These are phyloP conservation scores for Malurus melanocephalus DNA, from an alignment of 2,113 vertebrate species.

Conservation along the genomic window DNA sequence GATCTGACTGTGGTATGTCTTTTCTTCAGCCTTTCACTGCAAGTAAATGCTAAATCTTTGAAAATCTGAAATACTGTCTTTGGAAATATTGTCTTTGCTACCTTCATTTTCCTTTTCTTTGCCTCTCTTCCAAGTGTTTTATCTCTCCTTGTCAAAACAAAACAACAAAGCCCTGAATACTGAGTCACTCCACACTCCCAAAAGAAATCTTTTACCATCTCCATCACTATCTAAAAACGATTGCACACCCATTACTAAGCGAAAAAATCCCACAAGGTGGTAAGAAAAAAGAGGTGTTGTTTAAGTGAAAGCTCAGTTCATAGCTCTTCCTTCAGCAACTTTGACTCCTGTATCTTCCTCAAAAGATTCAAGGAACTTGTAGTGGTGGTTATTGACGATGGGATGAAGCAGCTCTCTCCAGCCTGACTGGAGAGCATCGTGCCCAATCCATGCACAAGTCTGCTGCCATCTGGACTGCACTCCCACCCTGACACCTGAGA, in stretches of 20 bases:
- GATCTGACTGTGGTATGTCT: not conserved
- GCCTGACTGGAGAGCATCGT: not conserved
- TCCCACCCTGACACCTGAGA: not conserved
- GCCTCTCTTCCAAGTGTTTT: not conserved
- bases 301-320: not conserved
- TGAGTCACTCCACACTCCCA: not conserved
- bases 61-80: not conserved
- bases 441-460: not conserved
- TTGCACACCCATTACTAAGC: not conserved
- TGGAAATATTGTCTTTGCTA: not conserved
- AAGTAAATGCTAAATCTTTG: not conserved
- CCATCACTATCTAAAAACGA: not conserved
- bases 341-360: not conserved
- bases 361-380: not conserved
- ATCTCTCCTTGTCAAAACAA: not conserved
- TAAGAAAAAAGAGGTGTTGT: not conserved
- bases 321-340: not conserved
- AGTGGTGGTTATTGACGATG: accelerated
- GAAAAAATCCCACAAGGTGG: not conserved
- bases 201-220: not conserved
- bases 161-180: not conserved
- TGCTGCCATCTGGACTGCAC: not conserved
- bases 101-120: not conserved
- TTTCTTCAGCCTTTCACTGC: not conserved
- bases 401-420: not conserved